Conservation (phyloP, 2,113 vertebrate genomes). For the Antechinus stuartii region DNA sequence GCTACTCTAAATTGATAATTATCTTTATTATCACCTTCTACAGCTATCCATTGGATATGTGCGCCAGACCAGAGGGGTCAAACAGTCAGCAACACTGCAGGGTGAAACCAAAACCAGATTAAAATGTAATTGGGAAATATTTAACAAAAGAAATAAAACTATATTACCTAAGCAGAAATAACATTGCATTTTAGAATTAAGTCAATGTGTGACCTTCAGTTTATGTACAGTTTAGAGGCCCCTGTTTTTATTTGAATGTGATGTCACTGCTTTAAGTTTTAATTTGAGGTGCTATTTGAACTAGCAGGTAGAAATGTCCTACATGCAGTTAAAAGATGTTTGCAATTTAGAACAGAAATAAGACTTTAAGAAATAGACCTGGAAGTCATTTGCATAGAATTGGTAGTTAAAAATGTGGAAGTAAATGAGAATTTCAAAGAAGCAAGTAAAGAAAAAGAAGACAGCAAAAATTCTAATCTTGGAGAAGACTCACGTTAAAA, state of each 20-base stretch:
- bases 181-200: neutral
- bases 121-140: neutral
- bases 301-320: neutral
- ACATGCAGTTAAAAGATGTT: neutral
- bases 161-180: neutral
- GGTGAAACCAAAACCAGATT: neutral
- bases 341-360: neutral
- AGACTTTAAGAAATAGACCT: neutral
- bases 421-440: neutral
- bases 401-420: neutral
- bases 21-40: neutral
- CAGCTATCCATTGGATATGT: neutral
- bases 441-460: neutral
- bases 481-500: neutral
- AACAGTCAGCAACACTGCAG: neutral
- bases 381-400: neutral
- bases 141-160: neutral
- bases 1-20: neutral
- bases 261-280: neutral
- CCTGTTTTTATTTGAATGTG: neutral
- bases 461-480: neutral
- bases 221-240: neutral
- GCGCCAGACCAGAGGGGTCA: neutral
- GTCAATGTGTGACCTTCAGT: neutral
- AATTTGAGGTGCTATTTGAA: neutral